These are phyloP conservation scores for Drosophila robusta DNA, from an alignment of 2,888 invertebrate genomes.

Conservation along the genomic window DNA sequence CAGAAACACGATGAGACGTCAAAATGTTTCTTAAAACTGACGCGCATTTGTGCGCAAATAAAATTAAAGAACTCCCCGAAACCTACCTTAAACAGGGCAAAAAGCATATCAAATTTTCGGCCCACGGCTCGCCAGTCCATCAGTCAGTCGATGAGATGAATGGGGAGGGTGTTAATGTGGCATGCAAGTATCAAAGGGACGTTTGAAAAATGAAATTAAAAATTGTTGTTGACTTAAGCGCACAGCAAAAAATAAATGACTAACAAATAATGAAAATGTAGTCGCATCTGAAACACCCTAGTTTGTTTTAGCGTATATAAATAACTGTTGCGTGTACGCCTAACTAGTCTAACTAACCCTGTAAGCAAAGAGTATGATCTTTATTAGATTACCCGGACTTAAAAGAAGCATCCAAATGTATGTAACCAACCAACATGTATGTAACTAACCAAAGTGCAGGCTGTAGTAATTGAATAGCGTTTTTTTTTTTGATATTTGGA, in stretches of 20 bases:
- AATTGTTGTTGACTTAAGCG: slow-evolving; percentile 72
- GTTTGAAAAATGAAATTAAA: slow-evolving; percentile 77
- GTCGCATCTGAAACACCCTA: slow-evolving; percentile 20
- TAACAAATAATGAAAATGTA: slow-evolving; percentile 16
- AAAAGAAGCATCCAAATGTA: no score
- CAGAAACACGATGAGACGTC: slow-evolving; percentile 49
- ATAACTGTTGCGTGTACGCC: no score
- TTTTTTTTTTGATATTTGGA: no score
- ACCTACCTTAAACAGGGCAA: slow-evolving; percentile 36
- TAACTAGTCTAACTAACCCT: no score
- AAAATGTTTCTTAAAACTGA: slow-evolving; percentile 67
- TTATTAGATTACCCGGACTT: no score
- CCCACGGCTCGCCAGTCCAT: slow-evolving; percentile 63
- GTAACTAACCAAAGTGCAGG: no score
- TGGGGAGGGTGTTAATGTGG: slow-evolving; percentile 78
- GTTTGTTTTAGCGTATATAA: no score
- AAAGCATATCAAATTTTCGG: slow-evolving; percentile 83
- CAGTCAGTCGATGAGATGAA: slow-evolving; percentile 40
- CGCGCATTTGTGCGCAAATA: slow-evolving; percentile 78
- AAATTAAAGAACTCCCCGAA: slow-evolving; percentile 67
- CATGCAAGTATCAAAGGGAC: slow-evolving; percentile 80
- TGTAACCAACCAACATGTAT: no score
- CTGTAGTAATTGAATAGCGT: no score
- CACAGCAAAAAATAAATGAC: slow-evolving; percentile 45
- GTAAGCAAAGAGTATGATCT: no score